Evolutionary conservation across 2,888 invertebrate genomes (phyloP).

Genomic region (Cantharis rufa): DNA sequence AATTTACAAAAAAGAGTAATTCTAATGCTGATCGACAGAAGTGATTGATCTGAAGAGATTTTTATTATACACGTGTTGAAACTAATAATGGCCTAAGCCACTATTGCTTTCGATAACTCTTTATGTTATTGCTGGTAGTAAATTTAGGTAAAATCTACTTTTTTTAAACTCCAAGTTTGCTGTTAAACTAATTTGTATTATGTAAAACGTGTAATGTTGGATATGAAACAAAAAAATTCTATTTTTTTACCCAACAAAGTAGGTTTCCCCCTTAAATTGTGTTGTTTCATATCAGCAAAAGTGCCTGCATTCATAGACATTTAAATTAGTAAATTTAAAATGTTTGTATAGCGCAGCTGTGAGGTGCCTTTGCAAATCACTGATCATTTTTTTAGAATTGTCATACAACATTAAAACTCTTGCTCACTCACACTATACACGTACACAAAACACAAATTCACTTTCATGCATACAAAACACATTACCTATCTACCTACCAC

Average conservation of each 20-base stretch:
- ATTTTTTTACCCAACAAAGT: not conserved
- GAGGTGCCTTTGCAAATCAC: conserved; percentile 37
- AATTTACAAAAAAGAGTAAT: not conserved
- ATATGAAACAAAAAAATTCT: not conserved
- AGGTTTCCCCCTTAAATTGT: conserved; percentile 10
- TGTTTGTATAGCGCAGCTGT: conserved; percentile 31
- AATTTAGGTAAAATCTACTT: too few species aligned
- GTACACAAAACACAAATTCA: not conserved
- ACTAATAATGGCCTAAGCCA: too few species aligned
- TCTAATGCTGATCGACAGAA: not conserved
- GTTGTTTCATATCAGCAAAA: conserved; percentile 32
- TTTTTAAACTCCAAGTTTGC: too few species aligned
- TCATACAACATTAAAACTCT: not conserved
- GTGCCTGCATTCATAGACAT: conserved; percentile 31
- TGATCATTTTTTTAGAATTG: conserved; percentile 8
- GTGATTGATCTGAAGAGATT: not conserved
- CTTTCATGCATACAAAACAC: not conserved
- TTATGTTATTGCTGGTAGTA: too few species aligned
- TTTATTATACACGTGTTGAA: too few species aligned
- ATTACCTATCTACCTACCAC: not conserved
- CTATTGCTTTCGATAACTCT: too few species aligned
- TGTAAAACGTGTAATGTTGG: not conserved
- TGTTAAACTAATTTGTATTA: too few species aligned
- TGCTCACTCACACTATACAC: not conserved
- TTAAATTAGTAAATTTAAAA: conserved; percentile 13